Evolutionary conservation across 2,888 invertebrate species (phyloP).

Genomic region (Eupithecia subumbrata): DNA sequence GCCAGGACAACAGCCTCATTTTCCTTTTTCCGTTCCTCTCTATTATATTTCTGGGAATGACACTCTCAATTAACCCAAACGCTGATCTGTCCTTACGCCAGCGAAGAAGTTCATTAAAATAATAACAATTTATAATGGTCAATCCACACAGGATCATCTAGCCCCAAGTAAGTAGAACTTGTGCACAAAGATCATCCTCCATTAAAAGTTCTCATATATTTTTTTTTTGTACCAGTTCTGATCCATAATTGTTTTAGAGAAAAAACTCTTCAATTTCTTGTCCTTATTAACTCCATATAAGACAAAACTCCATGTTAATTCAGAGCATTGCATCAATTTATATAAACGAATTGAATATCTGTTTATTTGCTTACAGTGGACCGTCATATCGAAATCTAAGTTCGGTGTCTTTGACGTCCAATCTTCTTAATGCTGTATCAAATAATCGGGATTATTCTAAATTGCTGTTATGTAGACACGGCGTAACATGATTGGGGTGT

Average conservation of each 20-base stretch:
- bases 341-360: not conserved
- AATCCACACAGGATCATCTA: not conserved
- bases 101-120: not conserved
- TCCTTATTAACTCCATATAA: not conserved
- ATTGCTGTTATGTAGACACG: conserved; percentile 76
- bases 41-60: not conserved
- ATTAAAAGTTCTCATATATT: too few species aligned
- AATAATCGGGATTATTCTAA: conserved; percentile 73
- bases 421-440: conserved; percentile 71
- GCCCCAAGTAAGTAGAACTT: not conserved
- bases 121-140: not conserved
- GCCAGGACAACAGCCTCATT: not conserved
- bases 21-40: not conserved
- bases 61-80: not conserved
- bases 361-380: not conserved
- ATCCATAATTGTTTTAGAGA: not conserved
- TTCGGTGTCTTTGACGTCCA: conserved; percentile 65
- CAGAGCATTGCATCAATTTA: not conserved
- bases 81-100: not conserved
- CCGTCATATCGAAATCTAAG: conserved; percentile 18
- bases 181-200: not conserved
- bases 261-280: not conserved
- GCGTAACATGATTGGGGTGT: conserved; percentile 59
- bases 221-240: too few species aligned
- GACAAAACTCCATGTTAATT: not conserved